Conservation (phyloP, 2,888 invertebrate genomes). For the Lycophotia porphyrea region DNA sequence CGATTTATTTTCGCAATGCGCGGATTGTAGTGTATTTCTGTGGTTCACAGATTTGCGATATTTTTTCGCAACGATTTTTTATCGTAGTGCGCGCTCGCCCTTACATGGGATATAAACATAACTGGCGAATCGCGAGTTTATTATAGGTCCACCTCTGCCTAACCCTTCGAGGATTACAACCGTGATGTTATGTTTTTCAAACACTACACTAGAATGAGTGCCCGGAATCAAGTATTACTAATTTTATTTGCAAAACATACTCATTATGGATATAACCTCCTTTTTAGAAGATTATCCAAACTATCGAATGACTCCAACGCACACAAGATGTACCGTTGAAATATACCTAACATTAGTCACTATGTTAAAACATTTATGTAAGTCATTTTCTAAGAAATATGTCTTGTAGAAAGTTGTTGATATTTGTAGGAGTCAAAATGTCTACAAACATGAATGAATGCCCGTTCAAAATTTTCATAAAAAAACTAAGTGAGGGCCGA, state of each 20-base stretch:
- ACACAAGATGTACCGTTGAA: constrained; percentile 9
- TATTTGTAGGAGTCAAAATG: too few species aligned
- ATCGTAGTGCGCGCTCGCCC: too few species aligned
- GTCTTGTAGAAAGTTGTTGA: not conserved
- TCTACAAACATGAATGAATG: too few species aligned
- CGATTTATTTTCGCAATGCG: too few species aligned
- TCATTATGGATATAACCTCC: constrained; percentile 27
- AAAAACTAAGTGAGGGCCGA: too few species aligned
- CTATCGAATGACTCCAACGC: constrained; percentile 15
- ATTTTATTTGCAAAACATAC: not conserved
- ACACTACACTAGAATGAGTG: not conserved
- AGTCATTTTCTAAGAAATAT: constrained; percentile 26
- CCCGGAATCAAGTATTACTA: not conserved
- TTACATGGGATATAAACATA: not conserved
- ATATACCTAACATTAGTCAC: constrained; percentile 20
- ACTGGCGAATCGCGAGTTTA: not conserved
- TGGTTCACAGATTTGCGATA: too few species aligned
- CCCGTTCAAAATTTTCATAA: too few species aligned
- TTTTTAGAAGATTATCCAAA: not conserved
- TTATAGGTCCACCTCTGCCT: not conserved
- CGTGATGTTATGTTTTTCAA: not conserved
- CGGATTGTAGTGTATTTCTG: too few species aligned
- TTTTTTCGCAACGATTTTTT: too few species aligned
- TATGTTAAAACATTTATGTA: not conserved
- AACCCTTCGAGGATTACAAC: not conserved